phyloP scores from a whole-genome alignment of 1,140 invertebrate species.

The Paraescarpia echinospica region DNA sequence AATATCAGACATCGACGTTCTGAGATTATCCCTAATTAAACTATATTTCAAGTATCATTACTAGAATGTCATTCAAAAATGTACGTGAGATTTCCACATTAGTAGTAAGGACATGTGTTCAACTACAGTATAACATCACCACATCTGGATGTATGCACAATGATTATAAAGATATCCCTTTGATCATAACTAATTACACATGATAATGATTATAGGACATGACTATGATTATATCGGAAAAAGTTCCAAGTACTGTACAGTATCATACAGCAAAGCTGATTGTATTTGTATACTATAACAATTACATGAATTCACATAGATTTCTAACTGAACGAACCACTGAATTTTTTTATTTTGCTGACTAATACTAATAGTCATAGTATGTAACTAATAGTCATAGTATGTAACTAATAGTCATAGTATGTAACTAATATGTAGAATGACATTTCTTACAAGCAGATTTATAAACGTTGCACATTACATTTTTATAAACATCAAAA shows the following conservation, averaged over 20 bases:
- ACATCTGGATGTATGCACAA: neutral
- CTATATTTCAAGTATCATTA: neutral
- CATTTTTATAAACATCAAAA: neutral
- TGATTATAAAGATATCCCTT: neutral
- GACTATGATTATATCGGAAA: neutral
- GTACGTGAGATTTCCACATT: neutral
- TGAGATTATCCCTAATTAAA: no score
- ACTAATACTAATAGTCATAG: no score
- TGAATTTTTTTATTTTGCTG: no score
- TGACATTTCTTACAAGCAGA: no score
- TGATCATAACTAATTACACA: neutral
- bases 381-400: no score
- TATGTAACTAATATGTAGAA: no score
- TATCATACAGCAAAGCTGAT: neutral
- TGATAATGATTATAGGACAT: neutral
- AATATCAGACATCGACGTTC: no score
- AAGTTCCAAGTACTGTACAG: no score
- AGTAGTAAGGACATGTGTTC: neutral
- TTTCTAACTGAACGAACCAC: no score
- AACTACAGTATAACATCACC: neutral
- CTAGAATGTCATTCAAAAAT: neutral
- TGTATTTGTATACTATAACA: no score
- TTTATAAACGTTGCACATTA: neutral
- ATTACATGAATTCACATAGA: no score
- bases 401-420: no score